These are phyloP conservation scores for Rapana venosa DNA, from an alignment of 2,888 invertebrate species.

Conservation along the genomic window DNA sequence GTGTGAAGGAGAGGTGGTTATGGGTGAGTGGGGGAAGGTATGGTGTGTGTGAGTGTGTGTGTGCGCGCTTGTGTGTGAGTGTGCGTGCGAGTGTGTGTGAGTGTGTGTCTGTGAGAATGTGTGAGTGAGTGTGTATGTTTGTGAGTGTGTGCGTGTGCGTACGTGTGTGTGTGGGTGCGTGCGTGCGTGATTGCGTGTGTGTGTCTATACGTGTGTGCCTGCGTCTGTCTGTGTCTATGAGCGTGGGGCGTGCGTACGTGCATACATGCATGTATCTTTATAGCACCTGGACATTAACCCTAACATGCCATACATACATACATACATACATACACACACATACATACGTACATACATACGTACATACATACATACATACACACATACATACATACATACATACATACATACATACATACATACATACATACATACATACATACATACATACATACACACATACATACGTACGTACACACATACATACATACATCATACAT, in stretches of 20 bases:
- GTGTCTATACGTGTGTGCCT: no score
- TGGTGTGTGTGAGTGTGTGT: no score
- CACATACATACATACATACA: neutral
- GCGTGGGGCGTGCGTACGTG: neutral
- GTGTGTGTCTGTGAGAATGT: no score
- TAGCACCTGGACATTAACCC: neutral
- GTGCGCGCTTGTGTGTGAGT: no score
- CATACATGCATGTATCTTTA: neutral
- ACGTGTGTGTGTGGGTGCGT: neutral
- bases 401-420: neutral
- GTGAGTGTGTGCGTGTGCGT: no score
- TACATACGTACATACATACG: neutral
- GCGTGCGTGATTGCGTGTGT: neutral
- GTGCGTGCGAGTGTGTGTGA: no score
- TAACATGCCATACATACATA: neutral
- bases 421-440: constrained; percentile 14
- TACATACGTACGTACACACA: neutral
- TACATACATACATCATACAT: neutral
- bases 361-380: neutral
- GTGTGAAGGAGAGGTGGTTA: no score
- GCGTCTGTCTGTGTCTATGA: neutral
- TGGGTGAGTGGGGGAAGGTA: no score
- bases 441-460: neutral
- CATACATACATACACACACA: neutral
- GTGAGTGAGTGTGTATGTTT: no score